These are phyloP conservation scores for Hydrolagus affinis DNA, from an alignment of 2,113 vertebrate genomes.

Conservation along the genomic window DNA sequence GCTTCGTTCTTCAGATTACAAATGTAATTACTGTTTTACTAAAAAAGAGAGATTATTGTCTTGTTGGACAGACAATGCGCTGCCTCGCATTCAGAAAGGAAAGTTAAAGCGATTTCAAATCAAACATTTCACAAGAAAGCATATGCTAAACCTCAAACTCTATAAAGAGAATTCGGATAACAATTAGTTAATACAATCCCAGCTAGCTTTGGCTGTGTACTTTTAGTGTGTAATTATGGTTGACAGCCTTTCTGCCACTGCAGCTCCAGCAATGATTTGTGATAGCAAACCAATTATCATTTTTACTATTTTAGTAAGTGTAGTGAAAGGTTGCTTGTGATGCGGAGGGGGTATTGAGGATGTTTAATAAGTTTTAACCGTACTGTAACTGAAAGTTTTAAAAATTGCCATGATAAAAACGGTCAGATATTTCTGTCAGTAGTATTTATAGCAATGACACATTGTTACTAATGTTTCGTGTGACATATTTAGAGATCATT, in stretches of 20 bases:
- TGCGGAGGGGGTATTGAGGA: background rate
- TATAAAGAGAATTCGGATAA: constrained; percentile 2
- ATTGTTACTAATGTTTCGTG: background rate
- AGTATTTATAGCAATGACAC: background rate
- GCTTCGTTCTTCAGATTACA: background rate
- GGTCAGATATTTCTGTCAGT: background rate
- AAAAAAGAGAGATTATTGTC: too few species aligned
- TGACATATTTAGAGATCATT: background rate
- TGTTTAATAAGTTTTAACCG: background rate
- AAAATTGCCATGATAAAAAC: background rate
- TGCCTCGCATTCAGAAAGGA: background rate
- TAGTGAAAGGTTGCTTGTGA: constrained; percentile 28
- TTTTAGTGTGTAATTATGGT: constrained; percentile 28
- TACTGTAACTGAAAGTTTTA: background rate
- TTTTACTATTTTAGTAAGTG: constrained; percentile 26
- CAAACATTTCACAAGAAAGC: background rate
- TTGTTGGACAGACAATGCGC: background rate
- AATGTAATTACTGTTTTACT: too few species aligned
- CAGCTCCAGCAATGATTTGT: constrained; percentile 20
- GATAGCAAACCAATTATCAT: constrained; percentile 27
- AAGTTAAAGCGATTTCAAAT: background rate
- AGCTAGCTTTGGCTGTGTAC: constrained; percentile 12
- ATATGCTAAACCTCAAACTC: background rate
- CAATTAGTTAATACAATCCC: constrained; percentile 8
- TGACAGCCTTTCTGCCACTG: constrained; percentile 12